Evolutionary conservation across 2,888 invertebrate species (phyloP).

Genomic region (Ariolimax columbianus): DNA sequence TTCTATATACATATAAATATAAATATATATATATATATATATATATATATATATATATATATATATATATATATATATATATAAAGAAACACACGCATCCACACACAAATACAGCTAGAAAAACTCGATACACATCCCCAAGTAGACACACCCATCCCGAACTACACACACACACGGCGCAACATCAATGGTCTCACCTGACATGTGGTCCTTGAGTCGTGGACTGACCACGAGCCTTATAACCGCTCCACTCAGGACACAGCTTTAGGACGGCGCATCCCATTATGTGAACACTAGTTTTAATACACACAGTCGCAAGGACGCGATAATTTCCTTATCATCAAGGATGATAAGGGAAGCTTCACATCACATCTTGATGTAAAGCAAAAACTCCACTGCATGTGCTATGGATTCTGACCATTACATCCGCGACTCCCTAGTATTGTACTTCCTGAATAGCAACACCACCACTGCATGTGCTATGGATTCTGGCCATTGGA

Average conservation of each 20-base stretch:
- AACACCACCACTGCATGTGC: no score
- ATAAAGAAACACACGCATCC: no score
- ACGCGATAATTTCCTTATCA: background rate
- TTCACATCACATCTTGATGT: background rate
- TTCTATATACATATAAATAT: no score
- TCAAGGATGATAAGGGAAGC: background rate
- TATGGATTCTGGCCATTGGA: no score
- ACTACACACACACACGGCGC: no score
- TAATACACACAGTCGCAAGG: background rate
- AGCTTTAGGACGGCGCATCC: conserved; percentile 29
- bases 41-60: no score
- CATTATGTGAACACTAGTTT: background rate
- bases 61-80: no score
- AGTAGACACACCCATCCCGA: no score
- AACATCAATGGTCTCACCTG: conserved; percentile 6
- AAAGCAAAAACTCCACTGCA: background rate
- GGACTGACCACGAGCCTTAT: background rate
- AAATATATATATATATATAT: no score
- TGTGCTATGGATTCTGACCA: background rate
- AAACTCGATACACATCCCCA: no score
- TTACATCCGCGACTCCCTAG: background rate
- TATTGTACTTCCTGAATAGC: no score
- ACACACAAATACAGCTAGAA: no score
- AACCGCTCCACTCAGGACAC: conserved; percentile 12
- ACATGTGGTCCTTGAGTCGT: background rate